Base-by-base conservation (phyloP, 2,888 invertebrate genomes). In the Pollenia angustigena region DNA sequence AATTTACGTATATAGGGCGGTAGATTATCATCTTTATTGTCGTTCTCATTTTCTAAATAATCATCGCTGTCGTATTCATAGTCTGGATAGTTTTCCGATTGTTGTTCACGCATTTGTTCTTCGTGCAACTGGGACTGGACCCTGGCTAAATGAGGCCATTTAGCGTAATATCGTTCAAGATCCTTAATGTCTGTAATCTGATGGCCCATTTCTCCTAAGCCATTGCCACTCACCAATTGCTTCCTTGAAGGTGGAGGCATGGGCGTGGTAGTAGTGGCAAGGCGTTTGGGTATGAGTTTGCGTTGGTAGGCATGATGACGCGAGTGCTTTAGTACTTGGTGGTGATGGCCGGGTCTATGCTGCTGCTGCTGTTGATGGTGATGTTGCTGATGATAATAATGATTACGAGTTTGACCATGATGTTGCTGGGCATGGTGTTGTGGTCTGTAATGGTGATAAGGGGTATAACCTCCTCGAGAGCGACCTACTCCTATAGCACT, bases 1-100 rank as follows among this genome's bases (percentile, higher is more conserved):
- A 92, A 93, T 56, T 93, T 93, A 81, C 92, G 92, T 60, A 93
- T 93, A 62, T 93, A 93, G 1, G 93, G 93, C 60, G 93, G 93
- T 69, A 93, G 87, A 83, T 92, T 91, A 16, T 90, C 90, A 60
- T 92, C 92, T 32, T 90, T 91, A 58, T 89, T 90, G 4, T 87
- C 89, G n/a, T 80, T 64, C 14, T 84, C 84, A 32, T 32, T 32
- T 46, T 87, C 87, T 11, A 82, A 66, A 23, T 89, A 88, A n/a
- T 89, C 88, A 56, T 87, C 84, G 42, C 42, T 85, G 23, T 90
- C 89, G 42, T 90, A 88, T 18, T 91, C 91, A 14, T 92, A 90
- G 72, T 90, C 91, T 6, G 86, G 76, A 62, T 91, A 92, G 2
- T 89, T 87, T 50, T 91, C 90, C 8, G 90, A 88, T 72, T 91